A percentile compares a stretch with the other conserved stretches of the same genome.
phyloP scores from a whole-genome alignment of 2,113 vertebrate species.

The Amazona guildingii region DNA sequence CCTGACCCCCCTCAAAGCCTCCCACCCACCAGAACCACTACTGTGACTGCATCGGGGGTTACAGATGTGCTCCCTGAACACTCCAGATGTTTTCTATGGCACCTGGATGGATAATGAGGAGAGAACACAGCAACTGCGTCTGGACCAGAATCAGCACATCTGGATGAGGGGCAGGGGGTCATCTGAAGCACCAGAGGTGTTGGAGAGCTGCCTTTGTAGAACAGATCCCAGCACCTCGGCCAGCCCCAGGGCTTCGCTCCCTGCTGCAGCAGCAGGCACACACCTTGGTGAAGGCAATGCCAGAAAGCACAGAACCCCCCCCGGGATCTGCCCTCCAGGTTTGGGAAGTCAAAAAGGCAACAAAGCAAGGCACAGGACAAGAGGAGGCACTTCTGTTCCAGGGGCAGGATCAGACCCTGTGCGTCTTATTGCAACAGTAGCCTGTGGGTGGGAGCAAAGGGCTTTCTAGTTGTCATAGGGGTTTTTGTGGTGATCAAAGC shows the following conservation, averaged over 20 bases:
- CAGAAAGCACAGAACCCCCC: neutral
- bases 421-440: neutral
- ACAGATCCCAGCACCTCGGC: neutral
- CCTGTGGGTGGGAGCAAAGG: neutral
- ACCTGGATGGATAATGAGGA: neutral
- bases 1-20: neutral
- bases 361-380: neutral
- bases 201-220: neutral
- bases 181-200: neutral
- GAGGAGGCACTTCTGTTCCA: neutral
- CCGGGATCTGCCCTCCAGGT: fast-evolving
- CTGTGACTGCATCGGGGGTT: neutral
- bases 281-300: neutral
- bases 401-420: neutral
- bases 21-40: neutral
- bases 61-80: fast-evolving
- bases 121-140: neutral
- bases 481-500: neutral
- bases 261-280: neutral
- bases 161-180: neutral
- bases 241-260: fast-evolving
- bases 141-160: neutral
- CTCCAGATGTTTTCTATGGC: neutral
- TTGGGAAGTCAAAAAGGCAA: neutral
- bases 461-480: neutral